Base-by-base conservation (phyloP, 1,140 invertebrate species). In the Maniola jurtina region DNA sequence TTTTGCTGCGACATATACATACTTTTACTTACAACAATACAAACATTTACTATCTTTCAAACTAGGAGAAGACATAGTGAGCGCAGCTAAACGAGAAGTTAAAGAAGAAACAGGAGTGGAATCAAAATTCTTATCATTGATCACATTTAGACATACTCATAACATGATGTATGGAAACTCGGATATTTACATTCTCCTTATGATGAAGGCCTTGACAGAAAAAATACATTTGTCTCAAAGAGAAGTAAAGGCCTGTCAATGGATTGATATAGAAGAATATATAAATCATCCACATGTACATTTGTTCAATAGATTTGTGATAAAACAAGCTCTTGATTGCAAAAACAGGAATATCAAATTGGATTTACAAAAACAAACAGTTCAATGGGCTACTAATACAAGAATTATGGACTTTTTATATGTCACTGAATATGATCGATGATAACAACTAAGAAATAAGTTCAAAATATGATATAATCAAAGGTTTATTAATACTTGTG, bases 101-200 rank as follows among this genome's bases (percentile, higher is more conserved):
- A 89, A 93, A 15, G 97, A 98, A 92, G 97, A 99, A 88, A 99
- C 97, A 1, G 96, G 96, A 50, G 92, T 99, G 50, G 80, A 93
- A 57, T 92, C 95, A 2, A 92, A 94, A 64, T 98, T 98, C 84
- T 86, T 93, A 54, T 95, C 94, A 34, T 75, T 98, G 9, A 81
- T 98, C 10, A 92, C 94, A 52, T 94, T 98, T 67, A 92, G 97
- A 69, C 97, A 98, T 79, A 91, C 92, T 7, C 95, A 96, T 71
- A 86, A 89, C 54, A 89, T 90, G 72, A 93, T 93, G 76, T 98
- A 95, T 83, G 94, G 92, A 6, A 98, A 96, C 80, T 97, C 95
- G 1, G 97, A 97, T 83, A 94, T 98, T 56, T 98, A 97, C 78
- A 92, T 96, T 50, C 92, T 98, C 0, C 93, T 96, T 6, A 93